Percentiles rank a stretch among this genome's conserved stretches.
phyloP scores from a whole-genome alignment of 2,888 invertebrate genomes.

The Pseudococcus longispinus region DNA sequence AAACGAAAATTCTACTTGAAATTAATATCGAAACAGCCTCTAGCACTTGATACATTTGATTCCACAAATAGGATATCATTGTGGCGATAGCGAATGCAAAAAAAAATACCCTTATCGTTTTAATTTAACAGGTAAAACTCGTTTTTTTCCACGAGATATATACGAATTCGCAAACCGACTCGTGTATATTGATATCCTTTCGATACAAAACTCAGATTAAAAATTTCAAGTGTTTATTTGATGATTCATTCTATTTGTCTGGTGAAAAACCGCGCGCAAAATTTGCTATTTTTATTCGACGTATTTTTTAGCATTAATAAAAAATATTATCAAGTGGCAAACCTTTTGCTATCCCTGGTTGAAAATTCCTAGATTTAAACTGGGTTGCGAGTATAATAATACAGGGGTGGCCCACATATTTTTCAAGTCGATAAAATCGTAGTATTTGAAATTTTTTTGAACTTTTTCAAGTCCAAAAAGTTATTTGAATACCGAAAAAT shows the following conservation, averaged over 20 bases:
- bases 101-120: not conserved
- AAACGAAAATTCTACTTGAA: not conserved
- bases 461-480: too few species aligned
- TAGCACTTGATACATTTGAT: not conserved
- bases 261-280: not conserved
- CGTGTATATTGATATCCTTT: not conserved
- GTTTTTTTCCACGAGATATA: not conserved
- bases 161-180: not conserved
- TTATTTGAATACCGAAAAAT: too few species aligned
- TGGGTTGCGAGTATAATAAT: too few species aligned
- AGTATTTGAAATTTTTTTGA: too few species aligned
- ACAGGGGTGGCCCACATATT: too few species aligned
- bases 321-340: not conserved
- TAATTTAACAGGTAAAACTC: not conserved
- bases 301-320: not conserved
- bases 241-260: not conserved
- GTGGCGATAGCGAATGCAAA: not conserved
- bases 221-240: not conserved
- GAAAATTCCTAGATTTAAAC: not conserved
- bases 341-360: not conserved
- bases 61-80: not conserved
- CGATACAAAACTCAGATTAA: not conserved
- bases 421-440: too few species aligned
- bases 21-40: not conserved
- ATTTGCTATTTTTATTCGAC: not conserved